Evolutionary conservation across 2,888 invertebrate species (phyloP).

Genomic region (Hypomecis punctinalis): DNA sequence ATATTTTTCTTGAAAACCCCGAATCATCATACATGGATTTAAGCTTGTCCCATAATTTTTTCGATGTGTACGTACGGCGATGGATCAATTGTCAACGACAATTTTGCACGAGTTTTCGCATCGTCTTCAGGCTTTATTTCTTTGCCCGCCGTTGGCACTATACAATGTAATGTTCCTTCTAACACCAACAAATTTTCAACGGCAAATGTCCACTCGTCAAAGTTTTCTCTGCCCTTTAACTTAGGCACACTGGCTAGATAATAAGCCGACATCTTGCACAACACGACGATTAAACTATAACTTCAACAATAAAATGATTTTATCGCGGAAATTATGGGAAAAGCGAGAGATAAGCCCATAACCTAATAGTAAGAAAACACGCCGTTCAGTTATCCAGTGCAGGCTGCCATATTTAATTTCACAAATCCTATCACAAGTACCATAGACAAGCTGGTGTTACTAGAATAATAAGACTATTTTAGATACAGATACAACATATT

Average conservation of each 20-base stretch:
- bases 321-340: no score
- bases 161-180: constrained; percentile 10
- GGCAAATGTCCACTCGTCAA: constrained; percentile 8
- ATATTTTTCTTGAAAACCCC: constrained; percentile 8
- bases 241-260: constrained; percentile 16
- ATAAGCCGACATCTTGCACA: not conserved
- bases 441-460: no score
- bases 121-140: constrained; percentile 1
- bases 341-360: no score
- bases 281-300: no score
- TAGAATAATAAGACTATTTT: no score
- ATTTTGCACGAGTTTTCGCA: constrained; percentile 3
- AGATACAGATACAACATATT: no score
- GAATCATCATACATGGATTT: constrained; percentile 13
- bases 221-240: constrained; percentile 12
- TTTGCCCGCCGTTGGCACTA: not conserved
- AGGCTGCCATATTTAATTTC: no score
- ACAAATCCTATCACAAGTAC: no score
- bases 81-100: constrained; percentile 13
- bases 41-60: constrained; percentile 7
- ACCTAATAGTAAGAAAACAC: no score
- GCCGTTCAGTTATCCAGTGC: no score
- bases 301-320: no score
- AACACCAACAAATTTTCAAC: constrained; percentile 14
- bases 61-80: constrained; percentile 15